Evolutionary conservation across 2,113 vertebrate species (phyloP).

Genomic region (Chaetops frenatus): DNA sequence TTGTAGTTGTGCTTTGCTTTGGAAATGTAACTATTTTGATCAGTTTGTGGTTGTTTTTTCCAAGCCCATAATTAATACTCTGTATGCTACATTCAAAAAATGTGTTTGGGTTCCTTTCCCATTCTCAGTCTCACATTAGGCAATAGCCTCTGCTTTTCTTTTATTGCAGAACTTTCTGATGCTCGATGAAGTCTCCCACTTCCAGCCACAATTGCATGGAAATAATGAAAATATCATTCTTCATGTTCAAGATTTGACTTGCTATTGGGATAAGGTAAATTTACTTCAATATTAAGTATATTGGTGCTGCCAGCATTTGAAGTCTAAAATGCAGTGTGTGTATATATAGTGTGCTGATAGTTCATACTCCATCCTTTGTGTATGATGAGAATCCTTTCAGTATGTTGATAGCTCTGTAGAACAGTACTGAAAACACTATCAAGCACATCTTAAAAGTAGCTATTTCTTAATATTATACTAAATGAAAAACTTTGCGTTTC

Average conservation of each 20-base stretch:
- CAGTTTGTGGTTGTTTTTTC: neutral
- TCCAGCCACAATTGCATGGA: neutral
- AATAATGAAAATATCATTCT: conserved; percentile 64
- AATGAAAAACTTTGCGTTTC: neutral
- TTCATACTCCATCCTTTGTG: neutral
- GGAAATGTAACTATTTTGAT: neutral
- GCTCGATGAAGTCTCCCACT: conserved; percentile 77
- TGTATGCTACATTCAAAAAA: neutral
- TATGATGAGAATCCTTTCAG: neutral
- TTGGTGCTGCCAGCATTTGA: neutral
- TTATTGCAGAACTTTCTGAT: conserved; percentile 77
- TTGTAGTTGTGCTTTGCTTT: neutral
- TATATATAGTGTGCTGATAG: neutral
- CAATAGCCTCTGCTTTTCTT: neutral
- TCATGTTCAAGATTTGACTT: conserved; percentile 78
- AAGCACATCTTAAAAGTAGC: neutral
- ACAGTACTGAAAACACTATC: neutral
- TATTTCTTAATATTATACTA: neutral
- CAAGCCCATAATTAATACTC: neutral
- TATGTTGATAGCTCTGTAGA: neutral
- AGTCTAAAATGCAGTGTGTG: neutral
- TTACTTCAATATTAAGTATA: neutral
- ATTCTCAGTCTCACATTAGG: neutral
- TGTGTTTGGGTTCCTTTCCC: neutral
- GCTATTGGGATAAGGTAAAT: conserved; percentile 88